A percentile compares a stretch with the other conserved stretches of the same genome.
Evolutionary conservation across 2,888 invertebrate species (phyloP).

Genomic region (Sphinx pinastri): DNA sequence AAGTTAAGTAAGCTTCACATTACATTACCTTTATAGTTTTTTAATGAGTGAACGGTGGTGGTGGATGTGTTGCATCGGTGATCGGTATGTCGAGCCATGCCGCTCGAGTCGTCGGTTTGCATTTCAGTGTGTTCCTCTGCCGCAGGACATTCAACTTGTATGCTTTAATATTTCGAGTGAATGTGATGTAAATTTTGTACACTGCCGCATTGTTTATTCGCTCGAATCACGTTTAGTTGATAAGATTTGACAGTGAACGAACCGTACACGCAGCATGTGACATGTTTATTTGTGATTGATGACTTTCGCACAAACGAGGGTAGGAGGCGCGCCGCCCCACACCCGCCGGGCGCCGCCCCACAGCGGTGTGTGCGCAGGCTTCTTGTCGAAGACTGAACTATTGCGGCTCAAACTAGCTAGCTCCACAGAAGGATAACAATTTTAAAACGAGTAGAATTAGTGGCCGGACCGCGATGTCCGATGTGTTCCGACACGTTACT

Average conservation of each 20-base stretch:
- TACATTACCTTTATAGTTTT: constrained; percentile 58
- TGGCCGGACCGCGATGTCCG: constrained; percentile 52
- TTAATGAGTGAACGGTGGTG: constrained; percentile 54
- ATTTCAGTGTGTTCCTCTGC: constrained; percentile 70
- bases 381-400: constrained; percentile 80
- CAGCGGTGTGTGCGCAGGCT: constrained; percentile 62
- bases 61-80: constrained; percentile 49
- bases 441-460: constrained; percentile 60
- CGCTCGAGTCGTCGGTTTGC: constrained; percentile 53
- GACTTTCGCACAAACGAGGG: constrained; percentile 58
- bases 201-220: constrained; percentile 82
- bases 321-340: constrained; percentile 33
- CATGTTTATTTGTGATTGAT: constrained; percentile 50
- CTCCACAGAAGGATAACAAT: constrained; percentile 61
- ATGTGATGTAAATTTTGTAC: constrained; percentile 83
- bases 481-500: constrained; percentile 52
- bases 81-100: constrained; percentile 22
- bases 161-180: constrained; percentile 81
- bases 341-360: constrained; percentile 12
- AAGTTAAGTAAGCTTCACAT: constrained; percentile 78
- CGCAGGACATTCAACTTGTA: constrained; percentile 70
- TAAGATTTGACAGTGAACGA: constrained; percentile 73
- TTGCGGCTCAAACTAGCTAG: constrained; percentile 75
- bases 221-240: constrained; percentile 82
- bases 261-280: constrained; percentile 66